phyloP scores from a whole-genome alignment of 2,113 vertebrate genomes.

The Hemichromis elongatus region DNA sequence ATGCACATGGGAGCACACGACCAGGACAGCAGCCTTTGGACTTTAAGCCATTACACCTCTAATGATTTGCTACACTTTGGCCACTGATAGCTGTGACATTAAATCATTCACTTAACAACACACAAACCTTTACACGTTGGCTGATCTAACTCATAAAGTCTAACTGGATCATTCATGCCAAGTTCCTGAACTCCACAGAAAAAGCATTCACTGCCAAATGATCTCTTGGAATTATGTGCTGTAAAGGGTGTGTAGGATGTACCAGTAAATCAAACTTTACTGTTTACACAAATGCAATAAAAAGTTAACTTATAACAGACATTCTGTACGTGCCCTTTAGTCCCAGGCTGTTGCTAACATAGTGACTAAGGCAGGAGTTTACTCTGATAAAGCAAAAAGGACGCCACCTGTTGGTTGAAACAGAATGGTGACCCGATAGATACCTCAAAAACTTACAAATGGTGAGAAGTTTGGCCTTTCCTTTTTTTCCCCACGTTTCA shows the following conservation, averaged over 20 bases:
- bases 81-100: background rate
- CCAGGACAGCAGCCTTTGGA: background rate
- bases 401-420: background rate
- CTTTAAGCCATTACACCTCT: background rate
- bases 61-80: background rate
- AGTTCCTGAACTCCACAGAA: background rate
- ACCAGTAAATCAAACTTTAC: slow-evolving; percentile 19
- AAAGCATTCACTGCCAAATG: slow-evolving; percentile 9
- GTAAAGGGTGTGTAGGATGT: background rate
- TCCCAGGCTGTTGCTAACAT: background rate
- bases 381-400: background rate
- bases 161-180: slow-evolving; percentile 4
- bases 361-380: background rate
- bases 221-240: background rate
- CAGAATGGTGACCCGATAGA: background rate
- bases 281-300: slow-evolving; percentile 8
- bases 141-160: background rate
- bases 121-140: slow-evolving; percentile 2
- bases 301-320: background rate
- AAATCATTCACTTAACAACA: background rate
- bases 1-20: background rate
- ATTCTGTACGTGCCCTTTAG: background rate
- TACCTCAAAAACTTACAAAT: background rate
- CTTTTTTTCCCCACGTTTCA: background rate
- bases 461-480: background rate